These are phyloP conservation scores for Gasterosteus aculeatus DNA, from an alignment of 2,113 vertebrate species.

Conservation along the genomic window DNA sequence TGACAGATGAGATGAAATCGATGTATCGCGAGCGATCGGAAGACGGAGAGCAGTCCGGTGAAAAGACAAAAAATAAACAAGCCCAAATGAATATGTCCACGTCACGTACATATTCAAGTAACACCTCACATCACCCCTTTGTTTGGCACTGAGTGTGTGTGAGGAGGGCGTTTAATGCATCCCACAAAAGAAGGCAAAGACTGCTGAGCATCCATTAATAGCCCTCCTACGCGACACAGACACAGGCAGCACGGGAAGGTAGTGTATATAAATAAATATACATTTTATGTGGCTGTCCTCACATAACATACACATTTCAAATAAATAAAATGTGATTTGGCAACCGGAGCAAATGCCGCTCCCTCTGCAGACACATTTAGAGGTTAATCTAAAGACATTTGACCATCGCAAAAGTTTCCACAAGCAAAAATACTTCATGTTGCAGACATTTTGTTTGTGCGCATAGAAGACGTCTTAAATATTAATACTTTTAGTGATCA, in stretches of 20 bases:
- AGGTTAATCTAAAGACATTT: not conserved
- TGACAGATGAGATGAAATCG: not conserved
- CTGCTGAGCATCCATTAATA: constrained; percentile 56
- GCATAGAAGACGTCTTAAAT: not conserved
- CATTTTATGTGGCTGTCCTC: constrained; percentile 6
- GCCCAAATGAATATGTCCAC: constrained; percentile 54
- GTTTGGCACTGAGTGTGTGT: constrained; percentile 23
- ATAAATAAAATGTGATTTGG: not conserved
- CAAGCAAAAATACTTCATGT: not conserved
- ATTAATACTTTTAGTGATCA: not conserved
- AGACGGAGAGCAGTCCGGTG: not conserved
- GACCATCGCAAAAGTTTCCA: not conserved
- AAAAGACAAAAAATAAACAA: constrained; percentile 35
- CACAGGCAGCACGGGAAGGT: not conserved
- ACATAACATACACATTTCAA: not conserved
- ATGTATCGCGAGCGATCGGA: not conserved
- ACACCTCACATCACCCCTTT: constrained; percentile 42
- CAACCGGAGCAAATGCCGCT: too few relatives aligned
- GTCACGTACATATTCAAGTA: constrained; percentile 48
- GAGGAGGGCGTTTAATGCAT: constrained; percentile 20
- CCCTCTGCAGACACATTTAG: not conserved
- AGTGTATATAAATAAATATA: not conserved
- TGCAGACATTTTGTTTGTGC: not conserved
- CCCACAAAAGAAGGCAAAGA: constrained; percentile 49
- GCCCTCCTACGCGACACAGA: not conserved